Conservation (phyloP, 2,113 vertebrate species). For the Prietella phreatophila region DNA sequence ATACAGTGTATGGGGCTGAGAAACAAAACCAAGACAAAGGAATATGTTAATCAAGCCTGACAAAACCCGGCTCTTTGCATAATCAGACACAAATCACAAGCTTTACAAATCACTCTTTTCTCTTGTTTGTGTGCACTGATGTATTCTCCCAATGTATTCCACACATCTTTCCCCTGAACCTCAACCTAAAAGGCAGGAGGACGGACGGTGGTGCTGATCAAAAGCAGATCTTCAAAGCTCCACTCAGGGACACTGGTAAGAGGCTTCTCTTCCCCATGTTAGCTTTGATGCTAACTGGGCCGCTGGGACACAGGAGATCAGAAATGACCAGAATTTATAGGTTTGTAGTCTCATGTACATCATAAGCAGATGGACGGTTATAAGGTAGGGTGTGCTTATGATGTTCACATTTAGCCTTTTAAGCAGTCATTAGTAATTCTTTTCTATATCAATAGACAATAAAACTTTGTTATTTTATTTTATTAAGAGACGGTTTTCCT, state of each 20-base stretch:
- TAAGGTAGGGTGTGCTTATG: not conserved
- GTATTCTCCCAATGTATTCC: constrained; percentile 28
- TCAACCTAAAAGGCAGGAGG: constrained; percentile 52
- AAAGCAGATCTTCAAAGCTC: constrained; percentile 74
- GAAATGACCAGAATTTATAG: constrained; percentile 45
- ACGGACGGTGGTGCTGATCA: constrained; percentile 65
- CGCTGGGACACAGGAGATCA: constrained; percentile 57
- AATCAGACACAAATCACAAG: constrained; percentile 42
- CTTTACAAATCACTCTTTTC: constrained; percentile 22
- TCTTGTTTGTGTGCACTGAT: constrained; percentile 8
- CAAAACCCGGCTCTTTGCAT: constrained; percentile 23
- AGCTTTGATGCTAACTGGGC: constrained; percentile 65
- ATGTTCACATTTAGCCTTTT: not conserved
- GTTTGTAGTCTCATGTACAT: constrained; percentile 49
- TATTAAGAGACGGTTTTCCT: not conserved
- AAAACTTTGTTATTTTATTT: no score
- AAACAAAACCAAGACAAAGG: constrained; percentile 27
- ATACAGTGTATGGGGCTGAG: constrained; percentile 16
- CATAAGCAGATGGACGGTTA: constrained; percentile 28
- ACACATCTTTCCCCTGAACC: constrained; percentile 5
- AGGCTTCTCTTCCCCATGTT: constrained; percentile 37
- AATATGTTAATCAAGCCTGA: constrained; percentile 35
- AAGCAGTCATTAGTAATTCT: not conserved
- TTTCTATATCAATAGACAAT: not conserved
- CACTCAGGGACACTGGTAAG: constrained; percentile 55